Conservation (phyloP, 2,888 invertebrate genomes). For the Hemithea aestivaria region DNA sequence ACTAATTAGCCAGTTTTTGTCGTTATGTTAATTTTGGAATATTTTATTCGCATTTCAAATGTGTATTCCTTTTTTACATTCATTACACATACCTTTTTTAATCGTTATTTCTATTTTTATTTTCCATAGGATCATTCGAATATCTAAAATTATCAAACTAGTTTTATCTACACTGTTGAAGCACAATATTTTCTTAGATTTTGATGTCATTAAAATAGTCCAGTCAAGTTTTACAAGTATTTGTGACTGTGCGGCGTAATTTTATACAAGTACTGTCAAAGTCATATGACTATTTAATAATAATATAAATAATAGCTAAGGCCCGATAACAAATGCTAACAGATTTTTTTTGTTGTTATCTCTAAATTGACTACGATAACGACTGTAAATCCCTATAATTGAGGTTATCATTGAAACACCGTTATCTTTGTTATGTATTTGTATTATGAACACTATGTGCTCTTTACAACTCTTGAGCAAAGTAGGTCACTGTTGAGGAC, state of each 20-base stretch:
- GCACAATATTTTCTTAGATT: no score
- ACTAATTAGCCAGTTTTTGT: no score
- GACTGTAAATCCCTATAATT: constrained; percentile 40
- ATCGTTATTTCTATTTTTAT: no score
- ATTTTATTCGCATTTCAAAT: constrained; percentile 7
- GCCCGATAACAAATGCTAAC: constrained; percentile 21
- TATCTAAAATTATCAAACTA: no score
- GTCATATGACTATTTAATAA: constrained; percentile 2
- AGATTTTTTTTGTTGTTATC: constrained; percentile 24
- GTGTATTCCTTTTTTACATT: no score
- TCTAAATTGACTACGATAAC: constrained; percentile 34
- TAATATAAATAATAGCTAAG: not conserved
- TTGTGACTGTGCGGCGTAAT: no score
- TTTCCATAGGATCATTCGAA: no score
- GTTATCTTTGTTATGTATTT: constrained; percentile 25
- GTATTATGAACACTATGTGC: no score
- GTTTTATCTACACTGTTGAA: no score
- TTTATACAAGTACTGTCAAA: not conserved
- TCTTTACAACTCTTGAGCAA: constrained; percentile 28
- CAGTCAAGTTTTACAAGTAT: no score
- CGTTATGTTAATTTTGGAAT: constrained; percentile 10
- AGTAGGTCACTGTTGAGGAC: constrained; percentile 43
- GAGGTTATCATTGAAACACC: constrained; percentile 39
- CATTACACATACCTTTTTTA: no score
- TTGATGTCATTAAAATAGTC: no score